Base-by-base conservation (phyloP, 2,797 vertebrate species). In the Anguilla pacifica region DNA sequence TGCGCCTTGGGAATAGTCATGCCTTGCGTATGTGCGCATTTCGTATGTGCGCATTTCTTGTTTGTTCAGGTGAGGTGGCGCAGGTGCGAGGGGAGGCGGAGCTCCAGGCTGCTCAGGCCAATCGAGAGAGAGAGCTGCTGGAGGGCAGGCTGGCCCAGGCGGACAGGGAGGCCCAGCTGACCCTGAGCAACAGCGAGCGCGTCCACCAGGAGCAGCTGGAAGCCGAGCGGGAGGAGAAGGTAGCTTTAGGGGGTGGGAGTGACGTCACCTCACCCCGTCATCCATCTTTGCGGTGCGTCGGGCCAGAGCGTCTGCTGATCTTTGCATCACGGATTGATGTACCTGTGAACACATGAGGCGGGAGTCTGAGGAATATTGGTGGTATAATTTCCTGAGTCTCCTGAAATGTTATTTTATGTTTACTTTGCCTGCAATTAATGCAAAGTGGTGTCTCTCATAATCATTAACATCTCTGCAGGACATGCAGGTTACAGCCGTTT, bases 151-250 rank as follows among this genome's bases (percentile, higher is more conserved):
- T 95, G 89, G 86, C 83, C 0, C 95, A 95, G 89, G 91, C 91
- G 55, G 94, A 97, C 89, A 95, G 88, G 83, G 94, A 95, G 0
- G 46, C 90, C 11, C 94, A 95, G 90, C 83, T 93, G 86, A 93
- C 92, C 83, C 91, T 97, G 39, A 94, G 92, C 88, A 94, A 90
- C 87, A 94, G 90, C 89, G 95, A 95, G 0, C 91, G 94, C 77
- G 91, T 89, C 84, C 96, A 97, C 92, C 92, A 90, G 31, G 95
- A 97, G 86, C 95, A 95, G 88, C 89, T 97, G 9, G 95, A 95
- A 0, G 91, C 87, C 22, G 94, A 97, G 67, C 94, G 85, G 81
- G 91, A 88, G 22, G 93, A 96, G 64, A 97, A 96, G 96, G 98
- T 97, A 86, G 17, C 55, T 31, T 25, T 70, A 84, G 11, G 55